Conservation (phyloP, 2,888 invertebrate species). For the Saturnia japonica region DNA sequence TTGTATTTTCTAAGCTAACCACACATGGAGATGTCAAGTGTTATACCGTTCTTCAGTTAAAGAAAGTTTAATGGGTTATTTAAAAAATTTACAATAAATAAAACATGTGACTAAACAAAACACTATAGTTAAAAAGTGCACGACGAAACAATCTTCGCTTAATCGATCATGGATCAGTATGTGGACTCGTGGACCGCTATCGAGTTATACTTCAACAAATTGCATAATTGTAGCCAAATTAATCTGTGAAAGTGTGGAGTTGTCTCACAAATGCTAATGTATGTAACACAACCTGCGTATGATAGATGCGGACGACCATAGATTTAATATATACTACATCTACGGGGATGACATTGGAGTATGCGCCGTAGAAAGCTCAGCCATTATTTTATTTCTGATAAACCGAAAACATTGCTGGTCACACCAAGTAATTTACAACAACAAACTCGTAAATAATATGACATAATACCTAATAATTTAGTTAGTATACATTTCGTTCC, state of each 20-base stretch:
- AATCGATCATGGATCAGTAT: constrained; percentile 30
- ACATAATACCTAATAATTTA: not conserved
- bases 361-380: constrained; percentile 63
- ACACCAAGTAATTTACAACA: constrained; percentile 64
- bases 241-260: constrained; percentile 75
- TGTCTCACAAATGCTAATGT: constrained; percentile 59
- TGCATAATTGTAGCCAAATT: constrained; percentile 69
- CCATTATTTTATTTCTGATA: constrained; percentile 58
- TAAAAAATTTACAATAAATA: not conserved
- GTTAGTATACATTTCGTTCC: not conserved
- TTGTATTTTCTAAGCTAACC: not conserved
- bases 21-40: not conserved
- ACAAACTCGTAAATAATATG: constrained; percentile 29
- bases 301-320: constrained; percentile 63
- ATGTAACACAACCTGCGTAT: constrained; percentile 60
- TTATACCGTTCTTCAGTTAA: not conserved
- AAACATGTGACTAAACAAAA: constrained; percentile 1
- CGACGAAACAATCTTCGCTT: constrained; percentile 23
- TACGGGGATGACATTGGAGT: constrained; percentile 41
- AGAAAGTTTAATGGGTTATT: constrained; percentile 3
- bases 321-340: too few relatives aligned
- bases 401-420: constrained; percentile 62
- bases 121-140: not conserved
- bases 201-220: constrained; percentile 51
- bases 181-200: constrained; percentile 40